Percentiles rank a stretch among this genome's conserved stretches.
Evolutionary conservation across 1,140 invertebrate genomes (phyloP).

Genomic region (Lasaia peninsularis): DNA sequence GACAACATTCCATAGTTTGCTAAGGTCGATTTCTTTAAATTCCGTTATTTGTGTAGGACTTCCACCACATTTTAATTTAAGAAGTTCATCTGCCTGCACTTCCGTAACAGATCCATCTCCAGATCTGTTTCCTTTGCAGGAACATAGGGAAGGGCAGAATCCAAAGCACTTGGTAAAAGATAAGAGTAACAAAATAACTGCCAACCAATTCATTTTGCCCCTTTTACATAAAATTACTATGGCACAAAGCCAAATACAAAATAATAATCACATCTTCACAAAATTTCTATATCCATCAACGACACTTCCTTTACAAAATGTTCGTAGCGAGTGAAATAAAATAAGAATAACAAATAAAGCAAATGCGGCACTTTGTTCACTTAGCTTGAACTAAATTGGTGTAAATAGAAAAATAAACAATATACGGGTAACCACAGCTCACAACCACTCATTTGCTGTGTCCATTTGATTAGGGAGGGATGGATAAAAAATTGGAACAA

Average conservation of each 20-base stretch:
- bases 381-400: slow-evolving; percentile 37
- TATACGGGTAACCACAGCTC: slow-evolving; percentile 32
- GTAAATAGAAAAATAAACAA: slow-evolving; percentile 64
- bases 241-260: slow-evolving; percentile 65
- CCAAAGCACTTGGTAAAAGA: slow-evolving; percentile 35
- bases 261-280: slow-evolving; percentile 66
- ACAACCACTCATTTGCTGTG: slow-evolving; percentile 56
- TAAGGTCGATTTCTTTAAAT: slow-evolving; percentile 68
- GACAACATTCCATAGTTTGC: slow-evolving; percentile 54
- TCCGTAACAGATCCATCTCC: slow-evolving; percentile 41
- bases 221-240: slow-evolving; percentile 54
- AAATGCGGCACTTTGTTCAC: slow-evolving; percentile 34
- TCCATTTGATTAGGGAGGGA: slow-evolving; percentile 16
- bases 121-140: slow-evolving; percentile 54
- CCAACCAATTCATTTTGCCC: slow-evolving; percentile 51
- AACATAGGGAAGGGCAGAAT: slow-evolving; percentile 68
- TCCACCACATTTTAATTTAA: slow-evolving; percentile 63
- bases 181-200: slow-evolving; percentile 40
- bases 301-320: slow-evolving; percentile 28
- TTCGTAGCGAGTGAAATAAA: slow-evolving; percentile 22
- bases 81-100: slow-evolving; percentile 45
- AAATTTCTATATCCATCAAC: slow-evolving; percentile 51
- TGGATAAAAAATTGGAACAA: slow-evolving; percentile 36
- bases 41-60: slow-evolving; percentile 60
- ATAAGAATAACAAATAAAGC: slow-evolving; percentile 29